phyloP scores from a whole-genome alignment of 2,113 vertebrate species.

The Myiozetetes cayanensis region DNA sequence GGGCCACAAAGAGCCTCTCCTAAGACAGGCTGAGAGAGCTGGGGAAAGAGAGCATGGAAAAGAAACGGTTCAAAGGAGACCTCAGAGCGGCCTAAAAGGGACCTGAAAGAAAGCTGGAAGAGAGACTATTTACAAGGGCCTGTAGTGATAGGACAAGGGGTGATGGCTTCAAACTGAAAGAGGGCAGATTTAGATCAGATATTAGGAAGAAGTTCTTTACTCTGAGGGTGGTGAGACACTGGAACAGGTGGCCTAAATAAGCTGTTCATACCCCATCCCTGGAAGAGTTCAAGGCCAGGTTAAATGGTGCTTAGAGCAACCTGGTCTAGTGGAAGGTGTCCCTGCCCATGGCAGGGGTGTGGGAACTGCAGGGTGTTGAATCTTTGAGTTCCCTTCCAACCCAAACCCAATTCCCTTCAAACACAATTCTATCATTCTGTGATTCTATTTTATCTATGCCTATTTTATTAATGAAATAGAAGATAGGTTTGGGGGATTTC shows the following conservation, averaged over 20 bases:
- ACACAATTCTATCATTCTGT: background rate
- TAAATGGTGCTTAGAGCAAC: background rate
- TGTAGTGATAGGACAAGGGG: background rate
- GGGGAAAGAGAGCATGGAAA: background rate
- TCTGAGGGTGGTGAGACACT: background rate
- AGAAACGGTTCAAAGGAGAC: background rate
- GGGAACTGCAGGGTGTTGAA: background rate
- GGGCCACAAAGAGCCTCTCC: background rate
- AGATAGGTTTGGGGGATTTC: background rate
- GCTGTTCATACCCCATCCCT: background rate
- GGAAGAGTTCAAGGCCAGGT: background rate
- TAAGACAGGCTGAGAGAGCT: background rate
- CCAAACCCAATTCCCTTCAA: background rate
- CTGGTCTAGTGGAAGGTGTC: background rate
- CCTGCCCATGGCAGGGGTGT: background rate
- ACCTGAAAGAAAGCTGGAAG: background rate
- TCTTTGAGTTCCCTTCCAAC: background rate
- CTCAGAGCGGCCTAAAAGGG: background rate
- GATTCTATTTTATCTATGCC: background rate
- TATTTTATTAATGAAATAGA: background rate
- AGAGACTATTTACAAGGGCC: background rate
- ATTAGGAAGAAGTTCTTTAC: background rate
- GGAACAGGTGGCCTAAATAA: background rate
- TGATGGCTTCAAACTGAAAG: background rate
- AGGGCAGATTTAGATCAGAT: background rate